A percentile compares a stretch with the other conserved stretches of the same genome.
These are phyloP conservation scores for Labia minor DNA, from an alignment of 2,888 invertebrate genomes.

Conservation along the genomic window DNA sequence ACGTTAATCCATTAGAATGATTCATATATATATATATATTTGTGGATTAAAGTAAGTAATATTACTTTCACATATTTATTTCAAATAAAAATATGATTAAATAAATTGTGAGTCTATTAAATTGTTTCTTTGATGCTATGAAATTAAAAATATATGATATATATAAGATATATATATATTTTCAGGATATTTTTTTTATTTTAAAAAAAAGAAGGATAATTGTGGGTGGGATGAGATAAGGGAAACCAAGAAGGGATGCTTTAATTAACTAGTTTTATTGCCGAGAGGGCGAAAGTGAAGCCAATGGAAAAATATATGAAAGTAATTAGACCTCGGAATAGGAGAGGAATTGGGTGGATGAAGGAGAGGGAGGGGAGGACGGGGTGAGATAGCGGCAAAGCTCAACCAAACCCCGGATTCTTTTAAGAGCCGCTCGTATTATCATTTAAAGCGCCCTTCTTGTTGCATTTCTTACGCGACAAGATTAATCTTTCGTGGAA, in stretches of 20 bases:
- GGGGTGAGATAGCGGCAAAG: not conserved
- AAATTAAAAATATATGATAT: too few relatives aligned
- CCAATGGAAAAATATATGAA: slow-evolving; percentile 13
- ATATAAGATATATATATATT: too few relatives aligned
- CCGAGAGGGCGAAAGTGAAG: slow-evolving; percentile 7
- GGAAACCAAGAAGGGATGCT: not conserved
- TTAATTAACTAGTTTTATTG: slow-evolving; percentile 13
- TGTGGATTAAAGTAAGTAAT: too few relatives aligned
- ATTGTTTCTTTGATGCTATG: too few relatives aligned
- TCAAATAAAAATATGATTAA: too few relatives aligned
- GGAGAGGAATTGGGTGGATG: not conserved
- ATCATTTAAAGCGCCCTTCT: not conserved
- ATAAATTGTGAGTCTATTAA: too few relatives aligned
- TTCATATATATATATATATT: too few relatives aligned
- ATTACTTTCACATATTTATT: too few relatives aligned
- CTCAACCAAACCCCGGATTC: not conserved
- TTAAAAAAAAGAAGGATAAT: too few relatives aligned
- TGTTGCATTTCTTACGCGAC: slow-evolving; percentile 7
- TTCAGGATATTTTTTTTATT: too few relatives aligned
- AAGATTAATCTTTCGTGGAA: not conserved
- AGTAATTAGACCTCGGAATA: slow-evolving; percentile 13
- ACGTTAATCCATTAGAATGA: too few relatives aligned
- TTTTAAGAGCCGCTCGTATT: not conserved
- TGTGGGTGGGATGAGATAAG: not conserved
- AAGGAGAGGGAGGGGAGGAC: not conserved